Evolutionary conservation across 2,797 vertebrate genomes (phyloP), one percentile per base, ranked within the genome.

Genomic region (Enteromius trimaculatus): DNA sequence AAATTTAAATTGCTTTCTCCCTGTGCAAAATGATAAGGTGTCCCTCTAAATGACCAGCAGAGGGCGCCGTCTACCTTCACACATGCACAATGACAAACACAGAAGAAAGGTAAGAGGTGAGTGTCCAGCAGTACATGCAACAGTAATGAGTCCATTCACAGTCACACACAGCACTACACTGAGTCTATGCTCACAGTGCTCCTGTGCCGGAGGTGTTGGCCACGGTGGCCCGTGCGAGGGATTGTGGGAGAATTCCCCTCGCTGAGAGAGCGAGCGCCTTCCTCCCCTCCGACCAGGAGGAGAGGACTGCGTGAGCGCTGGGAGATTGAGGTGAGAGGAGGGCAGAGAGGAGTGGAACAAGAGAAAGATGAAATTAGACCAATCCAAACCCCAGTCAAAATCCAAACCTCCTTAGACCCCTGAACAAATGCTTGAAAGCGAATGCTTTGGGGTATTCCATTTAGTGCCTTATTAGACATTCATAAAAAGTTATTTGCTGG

Each of bases 241-340:
- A 82, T 68, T 68, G 86, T 83, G 74, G 94, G 94, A 23, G 94
- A 93, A 91, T 90, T 93, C 69, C 93, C 93, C 85, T 95, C 94
- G 69, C 93, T 95, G 87, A 94, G 92, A 74, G 94, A 95, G 53
- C 93, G 92, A 79, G 92, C 88, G 5, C 86, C 86, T 87, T 94
- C 93, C 78, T 91, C 92, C 19, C 91, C 88, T 70, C 86, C 88
- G 14, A 80, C 90, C 89, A 89, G 89, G 89, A 93, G 88, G 80
- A 94, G 92, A 87, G 92, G 93, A 83, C 93, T 93, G 88, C 92
- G 90, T 83, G 91, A 90, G 81, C 88, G 92, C 93, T 95, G 78
- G 26, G 82, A 64, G 49, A 21, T n/a, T 29, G 31, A 82, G 53
- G 66, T 69, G 76, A 84, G 53, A n/a, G n/a, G n/a, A n/a, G 21